phyloP scores from a whole-genome alignment of 1,140 invertebrate genomes.

The Daktulosphaira vitifoliae region DNA sequence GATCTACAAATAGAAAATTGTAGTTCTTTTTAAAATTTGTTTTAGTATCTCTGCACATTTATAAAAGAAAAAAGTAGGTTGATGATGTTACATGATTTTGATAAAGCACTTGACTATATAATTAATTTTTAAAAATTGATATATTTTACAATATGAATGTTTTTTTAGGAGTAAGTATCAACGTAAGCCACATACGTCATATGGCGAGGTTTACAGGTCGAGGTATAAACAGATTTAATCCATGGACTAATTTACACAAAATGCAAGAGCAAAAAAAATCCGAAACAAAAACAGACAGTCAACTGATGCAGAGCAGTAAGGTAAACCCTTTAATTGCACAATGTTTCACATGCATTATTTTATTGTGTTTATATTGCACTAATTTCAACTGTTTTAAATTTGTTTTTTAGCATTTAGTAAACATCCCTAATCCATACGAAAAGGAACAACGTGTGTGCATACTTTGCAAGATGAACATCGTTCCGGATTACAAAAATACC shows the following conservation, averaged over 20 bases:
- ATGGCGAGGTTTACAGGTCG: conserved; percentile 22
- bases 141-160: too few species aligned
- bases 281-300: not conserved
- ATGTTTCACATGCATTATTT: too few species aligned
- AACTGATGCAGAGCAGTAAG: not conserved
- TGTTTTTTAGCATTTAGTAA: conserved; percentile 39
- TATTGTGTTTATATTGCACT: not conserved
- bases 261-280: not conserved
- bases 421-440: conserved; percentile 74
- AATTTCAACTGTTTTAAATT: not conserved
- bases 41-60: too few species aligned
- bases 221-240: conserved; percentile 21
- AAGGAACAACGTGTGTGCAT: conserved; percentile 67
- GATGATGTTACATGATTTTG: too few species aligned
- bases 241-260: conserved; percentile 23
- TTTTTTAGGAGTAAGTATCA: not conserved
- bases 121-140: too few species aligned
- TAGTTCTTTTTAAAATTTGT: too few species aligned
- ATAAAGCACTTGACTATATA: too few species aligned
- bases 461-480: conserved; percentile 75
- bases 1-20: too few species aligned
- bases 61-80: too few species aligned
- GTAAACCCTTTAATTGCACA: not conserved
- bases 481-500: conserved; percentile 85
- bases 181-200: not conserved